A percentile compares a stretch with the other conserved stretches of the same genome.
Conservation (phyloP, 2,797 vertebrate species). For the Myotis myotis region DNA sequence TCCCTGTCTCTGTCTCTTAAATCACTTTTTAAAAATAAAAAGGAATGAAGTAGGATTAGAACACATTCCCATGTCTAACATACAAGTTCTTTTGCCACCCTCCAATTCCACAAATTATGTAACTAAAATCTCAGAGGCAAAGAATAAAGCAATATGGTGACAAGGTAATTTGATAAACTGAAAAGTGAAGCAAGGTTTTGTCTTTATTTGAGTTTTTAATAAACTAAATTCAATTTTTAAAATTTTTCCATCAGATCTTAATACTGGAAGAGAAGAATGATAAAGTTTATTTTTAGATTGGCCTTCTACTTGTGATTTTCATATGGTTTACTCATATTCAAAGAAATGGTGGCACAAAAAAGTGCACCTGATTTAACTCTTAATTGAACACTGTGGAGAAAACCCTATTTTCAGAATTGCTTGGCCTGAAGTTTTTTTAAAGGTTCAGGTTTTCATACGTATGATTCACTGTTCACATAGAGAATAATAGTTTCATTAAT, state of each 20-base stretch:
- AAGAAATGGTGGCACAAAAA: neutral
- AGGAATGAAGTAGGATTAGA: neutral
- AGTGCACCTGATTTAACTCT: neutral
- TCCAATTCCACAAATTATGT: neutral
- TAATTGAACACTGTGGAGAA: neutral
- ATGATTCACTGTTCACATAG: neutral
- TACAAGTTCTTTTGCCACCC: neutral
- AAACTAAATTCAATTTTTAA: neutral
- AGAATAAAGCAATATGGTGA: neutral
- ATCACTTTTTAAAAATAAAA: neutral
- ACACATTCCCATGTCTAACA: neutral
- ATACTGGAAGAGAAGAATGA: neutral
- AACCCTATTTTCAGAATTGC: neutral
- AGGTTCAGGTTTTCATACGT: neutral
- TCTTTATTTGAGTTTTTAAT: neutral
- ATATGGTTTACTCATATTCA: neutral
- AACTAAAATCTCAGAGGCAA: neutral
- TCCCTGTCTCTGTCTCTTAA: neutral
- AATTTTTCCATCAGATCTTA: neutral
- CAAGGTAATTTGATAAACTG: neutral
- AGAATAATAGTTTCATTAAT: neutral
- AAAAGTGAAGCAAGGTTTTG: neutral
- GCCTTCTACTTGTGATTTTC: neutral
- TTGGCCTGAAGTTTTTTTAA: neutral
- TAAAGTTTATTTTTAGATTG: neutral